phyloP scores from a whole-genome alignment of 2,797 vertebrate species.

The Gymnodraco acuticeps region DNA sequence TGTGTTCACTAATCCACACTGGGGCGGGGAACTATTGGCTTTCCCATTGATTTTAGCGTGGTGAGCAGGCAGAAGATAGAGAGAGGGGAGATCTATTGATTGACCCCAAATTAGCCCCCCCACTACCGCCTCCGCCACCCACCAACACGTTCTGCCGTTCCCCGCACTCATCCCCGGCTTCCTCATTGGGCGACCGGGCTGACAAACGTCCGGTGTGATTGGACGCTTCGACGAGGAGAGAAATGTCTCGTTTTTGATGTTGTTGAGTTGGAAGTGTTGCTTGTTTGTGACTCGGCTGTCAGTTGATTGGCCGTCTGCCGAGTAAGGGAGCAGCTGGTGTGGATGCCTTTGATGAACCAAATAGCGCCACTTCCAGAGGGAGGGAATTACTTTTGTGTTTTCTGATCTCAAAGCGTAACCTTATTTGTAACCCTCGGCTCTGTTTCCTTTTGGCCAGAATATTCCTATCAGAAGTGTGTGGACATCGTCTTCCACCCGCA shows the following conservation, averaged over 20 bases:
- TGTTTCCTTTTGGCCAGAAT: conserved; percentile 23
- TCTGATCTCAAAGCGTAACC: conserved; percentile 66
- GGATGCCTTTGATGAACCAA: conserved; percentile 68
- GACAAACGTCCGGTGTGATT: conserved; percentile 70
- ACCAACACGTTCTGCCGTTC: conserved; percentile 51
- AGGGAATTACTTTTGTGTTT: conserved; percentile 57
- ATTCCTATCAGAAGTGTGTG: conserved; percentile 30
- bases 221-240: conserved; percentile 38
- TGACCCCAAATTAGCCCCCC: conserved; percentile 88
- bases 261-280: conserved; percentile 62
- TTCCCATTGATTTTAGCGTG: conserved; percentile 87
- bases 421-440: conserved; percentile 53
- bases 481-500: background rate
- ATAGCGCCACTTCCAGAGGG: conserved; percentile 54
- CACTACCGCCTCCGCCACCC: conserved; percentile 46
- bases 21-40: conserved; percentile 87
- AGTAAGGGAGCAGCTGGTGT: conserved; percentile 58
- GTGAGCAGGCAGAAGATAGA: conserved; percentile 85
- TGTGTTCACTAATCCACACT: conserved; percentile 92
- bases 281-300: conserved; percentile 59
- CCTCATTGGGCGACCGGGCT: conserved; percentile 58
- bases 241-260: conserved; percentile 48
- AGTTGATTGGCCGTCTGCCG: conserved; percentile 59
- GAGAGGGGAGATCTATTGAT: conserved; percentile 88
- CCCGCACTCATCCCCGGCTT: conserved; percentile 60